These are phyloP conservation scores for Damaliscus lunatus DNA, from an alignment of 2,113 vertebrate genomes.

Conservation along the genomic window DNA sequence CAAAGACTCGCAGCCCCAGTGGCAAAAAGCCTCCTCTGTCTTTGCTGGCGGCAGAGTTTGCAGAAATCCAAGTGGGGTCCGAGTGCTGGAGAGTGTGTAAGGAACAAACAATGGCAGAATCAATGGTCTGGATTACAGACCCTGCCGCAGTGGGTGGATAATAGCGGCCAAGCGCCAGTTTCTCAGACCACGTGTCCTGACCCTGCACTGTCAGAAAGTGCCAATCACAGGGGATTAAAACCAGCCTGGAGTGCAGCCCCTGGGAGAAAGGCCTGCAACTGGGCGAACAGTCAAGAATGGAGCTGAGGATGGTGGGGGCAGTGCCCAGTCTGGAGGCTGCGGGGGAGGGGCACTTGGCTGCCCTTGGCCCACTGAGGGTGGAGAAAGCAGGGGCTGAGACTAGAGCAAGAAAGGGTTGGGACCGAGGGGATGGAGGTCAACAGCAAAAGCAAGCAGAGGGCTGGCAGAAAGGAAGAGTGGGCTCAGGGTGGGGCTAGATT, in stretches of 20 bases:
- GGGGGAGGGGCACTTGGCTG: neutral
- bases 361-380: neutral
- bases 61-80: slow-evolving; percentile 71
- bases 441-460: neutral
- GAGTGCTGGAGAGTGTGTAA: slow-evolving; percentile 40
- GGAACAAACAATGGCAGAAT: slow-evolving; percentile 51
- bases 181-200: slow-evolving; percentile 12
- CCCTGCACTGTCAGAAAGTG: neutral
- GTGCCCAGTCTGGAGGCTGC: neutral
- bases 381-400: neutral
- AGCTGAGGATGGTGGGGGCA: neutral
- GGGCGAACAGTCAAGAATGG: neutral
- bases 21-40: slow-evolving; percentile 74
- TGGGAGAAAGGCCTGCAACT: neutral
- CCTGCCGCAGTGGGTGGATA: slow-evolving; percentile 19
- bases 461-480: neutral
- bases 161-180: neutral
- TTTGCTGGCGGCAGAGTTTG: slow-evolving; percentile 56
- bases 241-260: neutral
- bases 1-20: slow-evolving; percentile 49
- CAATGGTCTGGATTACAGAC: slow-evolving; percentile 72
- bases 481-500: neutral
- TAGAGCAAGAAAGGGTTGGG: neutral
- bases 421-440: neutral
- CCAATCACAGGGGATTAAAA: slow-evolving; percentile 60